A percentile compares a stretch with the other conserved stretches of the same genome.
Evolutionary conservation across 2,113 vertebrate species (phyloP).

Genomic region (Paracyprichromis sp.): DNA sequence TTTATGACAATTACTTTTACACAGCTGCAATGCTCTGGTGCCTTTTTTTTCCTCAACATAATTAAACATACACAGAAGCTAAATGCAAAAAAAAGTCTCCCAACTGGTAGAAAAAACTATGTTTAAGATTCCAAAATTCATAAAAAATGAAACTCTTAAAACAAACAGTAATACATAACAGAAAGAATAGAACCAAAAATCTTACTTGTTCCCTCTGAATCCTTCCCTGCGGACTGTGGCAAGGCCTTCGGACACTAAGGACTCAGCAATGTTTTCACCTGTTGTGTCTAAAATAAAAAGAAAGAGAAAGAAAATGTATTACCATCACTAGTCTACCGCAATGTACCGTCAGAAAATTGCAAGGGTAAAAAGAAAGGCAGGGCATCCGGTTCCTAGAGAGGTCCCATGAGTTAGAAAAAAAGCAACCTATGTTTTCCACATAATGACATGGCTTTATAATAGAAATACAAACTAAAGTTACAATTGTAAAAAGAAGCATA

Average conservation of each 20-base stretch:
- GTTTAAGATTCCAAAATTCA: background rate
- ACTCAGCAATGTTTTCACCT: conserved; percentile 92
- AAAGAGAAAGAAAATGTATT: background rate
- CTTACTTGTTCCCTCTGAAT: conserved; percentile 90
- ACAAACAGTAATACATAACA: background rate
- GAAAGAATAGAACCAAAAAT: background rate
- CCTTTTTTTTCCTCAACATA: background rate
- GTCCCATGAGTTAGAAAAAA: too few relatives aligned
- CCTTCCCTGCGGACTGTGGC: conserved; percentile 90
- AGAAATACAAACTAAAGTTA: background rate
- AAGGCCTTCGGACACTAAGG: conserved; percentile 85
- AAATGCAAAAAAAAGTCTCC: background rate
- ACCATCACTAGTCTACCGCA: background rate
- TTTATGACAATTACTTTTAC: background rate
- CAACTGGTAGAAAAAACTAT: background rate
- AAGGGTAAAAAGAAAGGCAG: background rate
- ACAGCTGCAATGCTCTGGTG: background rate
- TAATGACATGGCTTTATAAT: background rate
- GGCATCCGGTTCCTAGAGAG: background rate
- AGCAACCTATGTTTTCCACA: background rate
- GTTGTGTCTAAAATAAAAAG: conserved; percentile 73
- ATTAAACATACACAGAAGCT: background rate
- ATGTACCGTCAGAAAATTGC: background rate
- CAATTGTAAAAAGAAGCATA: background rate
- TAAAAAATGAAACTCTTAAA: background rate